These are phyloP conservation scores for Oxyura jamaicensis DNA, from an alignment of 2,113 vertebrate genomes.

Conservation along the genomic window DNA sequence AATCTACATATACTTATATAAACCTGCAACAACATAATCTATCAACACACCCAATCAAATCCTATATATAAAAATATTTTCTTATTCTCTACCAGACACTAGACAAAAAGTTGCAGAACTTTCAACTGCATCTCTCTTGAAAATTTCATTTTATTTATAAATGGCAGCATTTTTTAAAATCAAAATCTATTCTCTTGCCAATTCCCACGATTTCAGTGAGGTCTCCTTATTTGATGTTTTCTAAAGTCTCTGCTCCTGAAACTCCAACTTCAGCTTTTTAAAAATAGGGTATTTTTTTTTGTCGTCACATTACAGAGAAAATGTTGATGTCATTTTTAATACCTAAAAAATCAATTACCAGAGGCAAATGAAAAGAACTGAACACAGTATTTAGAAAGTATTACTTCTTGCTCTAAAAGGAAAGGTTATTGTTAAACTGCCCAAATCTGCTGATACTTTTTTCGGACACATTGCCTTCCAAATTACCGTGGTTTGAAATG, in stretches of 20 bases:
- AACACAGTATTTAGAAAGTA: background rate
- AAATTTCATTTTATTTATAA: background rate
- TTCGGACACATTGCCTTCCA: background rate
- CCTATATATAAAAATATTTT: slow-evolving; percentile 38
- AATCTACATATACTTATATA: slow-evolving; percentile 45
- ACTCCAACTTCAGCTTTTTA: background rate
- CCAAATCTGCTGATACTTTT: background rate
- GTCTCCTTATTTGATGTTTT: background rate
- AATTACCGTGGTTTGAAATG: background rate
- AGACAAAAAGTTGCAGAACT: slow-evolving; percentile 47
- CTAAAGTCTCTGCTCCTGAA: background rate
- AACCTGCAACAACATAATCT: slow-evolving; percentile 42
- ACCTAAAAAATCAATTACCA: background rate
- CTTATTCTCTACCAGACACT: slow-evolving; percentile 27
- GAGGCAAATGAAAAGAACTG: background rate
- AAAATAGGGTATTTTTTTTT: background rate
- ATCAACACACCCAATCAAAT: slow-evolving; percentile 50
- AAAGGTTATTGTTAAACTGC: background rate
- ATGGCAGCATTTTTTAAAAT: background rate
- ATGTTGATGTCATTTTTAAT: background rate
- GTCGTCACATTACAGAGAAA: background rate
- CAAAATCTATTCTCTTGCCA: background rate
- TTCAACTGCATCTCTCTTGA: background rate
- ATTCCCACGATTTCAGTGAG: background rate
- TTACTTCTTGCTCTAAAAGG: background rate